Conservation (phyloP, 2,797 vertebrate genomes). For the Emydoidea blandingii region DNA sequence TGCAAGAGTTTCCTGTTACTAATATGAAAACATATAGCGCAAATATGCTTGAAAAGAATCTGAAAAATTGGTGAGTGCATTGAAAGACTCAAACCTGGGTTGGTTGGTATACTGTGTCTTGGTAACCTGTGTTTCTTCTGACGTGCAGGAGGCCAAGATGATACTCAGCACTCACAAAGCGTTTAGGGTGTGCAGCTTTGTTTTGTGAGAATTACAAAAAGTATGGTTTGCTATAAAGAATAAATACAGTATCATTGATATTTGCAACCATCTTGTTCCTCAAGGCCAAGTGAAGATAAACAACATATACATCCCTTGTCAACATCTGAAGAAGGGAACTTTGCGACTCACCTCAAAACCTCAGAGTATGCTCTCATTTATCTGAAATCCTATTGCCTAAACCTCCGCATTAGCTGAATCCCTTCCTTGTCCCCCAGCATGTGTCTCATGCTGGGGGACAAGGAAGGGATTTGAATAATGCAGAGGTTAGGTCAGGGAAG, state of each 20-base stretch:
- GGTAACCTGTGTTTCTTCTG: background rate
- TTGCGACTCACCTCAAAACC: background rate
- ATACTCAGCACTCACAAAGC: background rate
- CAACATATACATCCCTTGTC: background rate
- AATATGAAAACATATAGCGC: background rate
- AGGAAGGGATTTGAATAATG: background rate
- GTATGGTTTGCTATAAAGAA: background rate
- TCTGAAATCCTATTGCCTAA: background rate
- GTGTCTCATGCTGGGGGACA: background rate
- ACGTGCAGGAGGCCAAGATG: background rate
- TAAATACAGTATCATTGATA: background rate
- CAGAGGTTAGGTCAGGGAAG: background rate
- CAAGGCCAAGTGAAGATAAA: background rate
- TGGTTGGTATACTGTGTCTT: background rate
- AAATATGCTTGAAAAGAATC: background rate
- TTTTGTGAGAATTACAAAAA: background rate
- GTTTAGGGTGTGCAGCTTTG: slow-evolving; percentile 2
- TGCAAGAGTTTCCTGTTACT: background rate
- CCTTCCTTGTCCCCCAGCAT: background rate
- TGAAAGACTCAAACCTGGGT: background rate
- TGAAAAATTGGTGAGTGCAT: background rate
- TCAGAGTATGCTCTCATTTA: background rate
- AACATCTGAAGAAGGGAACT: slow-evolving; percentile 4
- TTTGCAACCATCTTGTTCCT: background rate
- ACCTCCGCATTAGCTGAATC: background rate